phyloP scores from a whole-genome alignment of 2,888 invertebrate genomes.

The Barypeithes pellucidus region DNA sequence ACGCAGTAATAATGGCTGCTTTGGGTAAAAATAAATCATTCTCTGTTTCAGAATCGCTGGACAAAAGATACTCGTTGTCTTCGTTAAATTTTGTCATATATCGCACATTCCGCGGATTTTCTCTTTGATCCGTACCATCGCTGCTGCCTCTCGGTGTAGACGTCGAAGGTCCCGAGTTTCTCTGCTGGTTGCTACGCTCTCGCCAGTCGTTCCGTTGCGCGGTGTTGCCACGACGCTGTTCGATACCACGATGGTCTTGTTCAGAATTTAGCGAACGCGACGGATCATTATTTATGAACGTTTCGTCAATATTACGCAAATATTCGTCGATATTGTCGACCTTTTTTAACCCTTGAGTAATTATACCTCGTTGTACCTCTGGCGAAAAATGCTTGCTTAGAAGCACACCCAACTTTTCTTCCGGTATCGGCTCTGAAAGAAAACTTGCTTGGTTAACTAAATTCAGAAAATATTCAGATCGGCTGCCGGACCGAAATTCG shows the following conservation, averaged over 20 bases:
- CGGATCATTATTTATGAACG: conserved; percentile 15
- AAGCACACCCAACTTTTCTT: conserved; percentile 27
- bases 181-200: neutral
- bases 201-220: neutral
- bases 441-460: conserved; percentile 39
- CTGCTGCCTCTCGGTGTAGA: neutral
- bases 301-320: conserved; percentile 44
- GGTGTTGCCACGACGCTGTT: neutral
- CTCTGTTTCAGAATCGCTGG: conserved; percentile 31
- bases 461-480: conserved; percentile 46
- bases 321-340: conserved; percentile 49
- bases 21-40: neutral
- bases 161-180: too few species aligned
- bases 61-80: conserved; percentile 10
- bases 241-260: neutral
- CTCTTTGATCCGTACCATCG: neutral
- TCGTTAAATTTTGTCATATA: conserved; percentile 6
- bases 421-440: conserved; percentile 31
- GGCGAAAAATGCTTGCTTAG: conserved; percentile 44
- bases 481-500: conserved; percentile 24
- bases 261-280: neutral
- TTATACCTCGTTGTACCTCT: conserved; percentile 45
- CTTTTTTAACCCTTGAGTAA: conserved; percentile 37
- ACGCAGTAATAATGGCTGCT: conserved; percentile 25
- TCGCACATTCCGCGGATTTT: neutral